Conservation (phyloP, 1,140 invertebrate species). For the Anastrepha obliqua region DNA sequence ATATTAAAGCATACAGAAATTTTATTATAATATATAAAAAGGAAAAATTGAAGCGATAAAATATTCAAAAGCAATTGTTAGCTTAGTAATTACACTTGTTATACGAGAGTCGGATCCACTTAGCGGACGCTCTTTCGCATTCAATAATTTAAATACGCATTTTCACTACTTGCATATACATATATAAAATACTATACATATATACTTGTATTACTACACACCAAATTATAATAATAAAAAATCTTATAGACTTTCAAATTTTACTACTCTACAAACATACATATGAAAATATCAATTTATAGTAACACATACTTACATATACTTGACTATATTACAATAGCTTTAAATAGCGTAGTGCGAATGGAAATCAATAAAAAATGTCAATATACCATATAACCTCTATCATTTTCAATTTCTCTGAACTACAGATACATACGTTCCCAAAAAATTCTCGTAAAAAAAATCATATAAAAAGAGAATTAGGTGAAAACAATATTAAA, state of each 20-base stretch:
- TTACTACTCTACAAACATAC: conserved; percentile 11
- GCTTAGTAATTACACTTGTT: conserved; percentile 38
- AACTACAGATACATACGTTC: too few relatives aligned
- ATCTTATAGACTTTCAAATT: conserved; percentile 1
- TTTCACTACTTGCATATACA: neutral
- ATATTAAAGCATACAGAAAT: too few relatives aligned
- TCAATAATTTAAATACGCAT: conserved; percentile 5
- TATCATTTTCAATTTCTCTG: too few relatives aligned
- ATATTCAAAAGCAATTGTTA: conserved; percentile 35
- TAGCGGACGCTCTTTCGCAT: neutral
- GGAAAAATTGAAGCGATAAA: neutral
- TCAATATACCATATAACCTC: too few relatives aligned
- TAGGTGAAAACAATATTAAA: too few relatives aligned
- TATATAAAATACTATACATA: conserved; percentile 1
- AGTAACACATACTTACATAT: neutral
- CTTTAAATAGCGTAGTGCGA: conserved; percentile 45
- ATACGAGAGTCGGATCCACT: neutral
- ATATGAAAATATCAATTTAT: neutral
- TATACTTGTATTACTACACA: neutral
- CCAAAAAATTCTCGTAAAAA: too few relatives aligned
- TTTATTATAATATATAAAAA: neutral
- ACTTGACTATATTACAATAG: conserved; percentile 1
- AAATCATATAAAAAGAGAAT: too few relatives aligned
- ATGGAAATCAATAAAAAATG: conserved; percentile 3
- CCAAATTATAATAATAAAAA: neutral